phyloP scores from a whole-genome alignment of 2,797 vertebrate species.

The Syngnathus acus region DNA sequence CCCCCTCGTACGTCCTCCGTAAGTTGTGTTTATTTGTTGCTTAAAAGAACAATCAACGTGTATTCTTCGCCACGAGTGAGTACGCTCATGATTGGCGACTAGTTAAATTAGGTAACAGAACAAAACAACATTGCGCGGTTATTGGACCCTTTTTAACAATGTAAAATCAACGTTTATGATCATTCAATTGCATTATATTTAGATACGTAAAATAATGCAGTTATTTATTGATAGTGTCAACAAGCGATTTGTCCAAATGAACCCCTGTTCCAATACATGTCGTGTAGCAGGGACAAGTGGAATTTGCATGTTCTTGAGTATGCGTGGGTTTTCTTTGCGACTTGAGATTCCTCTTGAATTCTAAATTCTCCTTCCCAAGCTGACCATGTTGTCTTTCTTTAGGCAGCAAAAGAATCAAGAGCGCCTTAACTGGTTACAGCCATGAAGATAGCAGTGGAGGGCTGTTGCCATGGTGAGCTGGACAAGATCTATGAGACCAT shows the following conservation, averaged over 20 bases:
- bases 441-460: constrained; percentile 95
- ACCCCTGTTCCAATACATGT: not conserved
- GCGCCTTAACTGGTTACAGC: constrained; percentile 13
- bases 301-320: not conserved
- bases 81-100: not conserved
- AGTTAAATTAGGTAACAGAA: not conserved
- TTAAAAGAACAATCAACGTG: not conserved
- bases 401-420: not conserved
- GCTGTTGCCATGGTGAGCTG: constrained; percentile 94
- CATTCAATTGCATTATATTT: not conserved
- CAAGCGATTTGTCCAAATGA: too few relatives aligned
- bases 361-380: too few relatives aligned
- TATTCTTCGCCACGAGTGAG: not conserved
- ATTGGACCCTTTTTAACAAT: not conserved
- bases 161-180: not conserved
- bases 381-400: not conserved
- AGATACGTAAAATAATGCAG: not conserved
- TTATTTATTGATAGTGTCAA: too few relatives aligned
- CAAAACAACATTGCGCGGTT: not conserved
- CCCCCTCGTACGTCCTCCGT: not conserved
- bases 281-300: not conserved
- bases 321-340: too few relatives aligned
- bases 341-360: too few relatives aligned
- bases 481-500: constrained; percentile 96
- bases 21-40: constrained; percentile 16